A percentile compares a stretch with the other conserved stretches of the same genome.
phyloP scores from a whole-genome alignment of 2,797 vertebrate genomes.

The Psittacula derbiana region DNA sequence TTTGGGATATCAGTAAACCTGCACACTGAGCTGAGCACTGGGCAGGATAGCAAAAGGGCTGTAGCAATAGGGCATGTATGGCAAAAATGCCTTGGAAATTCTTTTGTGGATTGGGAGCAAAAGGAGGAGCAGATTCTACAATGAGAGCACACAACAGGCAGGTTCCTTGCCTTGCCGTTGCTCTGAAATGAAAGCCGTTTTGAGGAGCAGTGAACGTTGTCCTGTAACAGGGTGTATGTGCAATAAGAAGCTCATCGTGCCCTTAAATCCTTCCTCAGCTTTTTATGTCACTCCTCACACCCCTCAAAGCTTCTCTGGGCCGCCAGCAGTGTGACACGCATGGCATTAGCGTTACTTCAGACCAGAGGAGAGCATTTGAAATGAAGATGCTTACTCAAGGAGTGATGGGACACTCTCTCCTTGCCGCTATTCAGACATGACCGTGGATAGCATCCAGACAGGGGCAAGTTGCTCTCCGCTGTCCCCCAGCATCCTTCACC shows the following conservation, averaged over 20 bases:
- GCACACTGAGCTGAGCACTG: background rate
- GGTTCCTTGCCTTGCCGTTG: background rate
- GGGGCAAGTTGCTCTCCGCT: background rate
- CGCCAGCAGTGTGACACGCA: background rate
- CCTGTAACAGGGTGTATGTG: background rate
- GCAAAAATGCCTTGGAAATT: background rate
- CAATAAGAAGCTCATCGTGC: background rate
- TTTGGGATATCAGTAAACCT: background rate
- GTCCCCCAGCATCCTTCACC: background rate
- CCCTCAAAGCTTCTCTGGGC: background rate
- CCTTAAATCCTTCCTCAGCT: background rate
- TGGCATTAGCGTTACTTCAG: background rate
- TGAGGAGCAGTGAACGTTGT: background rate
- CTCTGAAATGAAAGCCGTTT: background rate
- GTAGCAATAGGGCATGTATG: background rate
- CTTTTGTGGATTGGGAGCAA: background rate
- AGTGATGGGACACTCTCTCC: background rate
- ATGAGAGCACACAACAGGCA: background rate
- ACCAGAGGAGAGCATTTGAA: background rate
- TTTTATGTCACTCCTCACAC: background rate
- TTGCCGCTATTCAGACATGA: fast-evolving
- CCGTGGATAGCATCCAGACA: background rate
- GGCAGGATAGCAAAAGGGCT: background rate
- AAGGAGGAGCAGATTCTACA: background rate
- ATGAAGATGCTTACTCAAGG: background rate